Evolutionary conservation across 2,888 invertebrate genomes (phyloP).

Genomic region (Hartigia nigra): DNA sequence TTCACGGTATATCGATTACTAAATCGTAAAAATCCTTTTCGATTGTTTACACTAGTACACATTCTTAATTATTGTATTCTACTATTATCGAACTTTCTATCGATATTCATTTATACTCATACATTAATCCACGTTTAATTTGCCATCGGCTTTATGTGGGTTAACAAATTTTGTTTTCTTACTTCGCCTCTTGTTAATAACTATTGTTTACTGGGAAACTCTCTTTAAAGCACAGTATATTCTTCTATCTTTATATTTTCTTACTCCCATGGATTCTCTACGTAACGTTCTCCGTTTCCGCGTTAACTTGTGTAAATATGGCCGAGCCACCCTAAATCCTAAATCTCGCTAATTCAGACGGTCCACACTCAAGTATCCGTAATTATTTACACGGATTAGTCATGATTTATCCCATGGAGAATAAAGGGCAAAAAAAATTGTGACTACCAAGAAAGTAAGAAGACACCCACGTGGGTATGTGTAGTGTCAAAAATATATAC

Average conservation of each 20-base stretch:
- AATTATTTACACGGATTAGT: neutral
- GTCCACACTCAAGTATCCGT: neutral
- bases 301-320: neutral
- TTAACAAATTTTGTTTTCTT: neutral
- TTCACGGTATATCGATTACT: neutral
- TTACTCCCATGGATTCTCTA: neutral
- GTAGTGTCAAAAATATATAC: neutral
- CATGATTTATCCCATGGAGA: neutral
- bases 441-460: neutral
- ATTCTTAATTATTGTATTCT: neutral
- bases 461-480: neutral
- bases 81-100: neutral
- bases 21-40: neutral
- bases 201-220: neutral
- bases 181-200: neutral
- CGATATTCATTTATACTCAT: neutral
- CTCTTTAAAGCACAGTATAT: neutral
- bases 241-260: neutral
- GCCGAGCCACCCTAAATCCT: neutral
- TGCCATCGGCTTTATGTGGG: neutral
- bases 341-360: neutral
- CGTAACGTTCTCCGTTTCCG: neutral
- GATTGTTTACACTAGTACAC: neutral
- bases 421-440: neutral
- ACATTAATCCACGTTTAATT: neutral